Percentiles rank a stretch among this genome's conserved stretches.
Evolutionary conservation across 2,888 invertebrate genomes (phyloP).

Genomic region (Leptinotarsa peninsularis): DNA sequence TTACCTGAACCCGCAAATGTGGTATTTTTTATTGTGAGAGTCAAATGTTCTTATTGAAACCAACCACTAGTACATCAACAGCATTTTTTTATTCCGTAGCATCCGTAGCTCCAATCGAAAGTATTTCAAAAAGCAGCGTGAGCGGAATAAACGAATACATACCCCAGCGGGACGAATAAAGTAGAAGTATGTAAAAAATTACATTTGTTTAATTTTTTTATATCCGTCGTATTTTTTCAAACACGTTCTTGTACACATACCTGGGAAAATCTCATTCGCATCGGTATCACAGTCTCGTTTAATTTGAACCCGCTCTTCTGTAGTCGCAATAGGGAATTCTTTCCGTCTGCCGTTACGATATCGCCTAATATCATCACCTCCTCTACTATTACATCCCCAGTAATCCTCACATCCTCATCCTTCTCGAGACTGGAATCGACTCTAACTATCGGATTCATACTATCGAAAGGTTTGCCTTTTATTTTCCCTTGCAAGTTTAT

Average conservation of each 20-base stretch:
- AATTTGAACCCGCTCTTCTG: conserved; percentile 59
- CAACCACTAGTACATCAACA: too few relatives aligned
- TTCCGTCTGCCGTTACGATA: conserved; percentile 52
- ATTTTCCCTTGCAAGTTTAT: conserved; percentile 67
- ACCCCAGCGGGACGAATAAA: too few relatives aligned
- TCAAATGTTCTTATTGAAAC: too few relatives aligned
- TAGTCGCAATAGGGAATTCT: conserved; percentile 59
- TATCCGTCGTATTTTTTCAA: too few relatives aligned
- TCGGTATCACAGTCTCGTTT: conserved; percentile 57
- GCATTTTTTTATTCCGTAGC: too few relatives aligned
- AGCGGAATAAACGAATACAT: too few relatives aligned
- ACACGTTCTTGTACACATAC: conserved; percentile 29
- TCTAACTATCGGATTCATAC: conserved; percentile 66
- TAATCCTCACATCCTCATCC: conserved; percentile 64
- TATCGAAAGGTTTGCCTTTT: conserved; percentile 63
- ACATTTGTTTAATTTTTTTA: too few relatives aligned
- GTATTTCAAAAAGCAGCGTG: too few relatives aligned
- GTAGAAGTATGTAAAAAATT: too few relatives aligned
- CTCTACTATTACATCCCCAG: conserved; percentile 67
- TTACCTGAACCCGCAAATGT: too few relatives aligned
- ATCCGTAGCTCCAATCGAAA: too few relatives aligned
- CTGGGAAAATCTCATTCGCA: conserved; percentile 61
- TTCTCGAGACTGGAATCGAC: conserved; percentile 65
- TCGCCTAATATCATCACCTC: conserved; percentile 61
- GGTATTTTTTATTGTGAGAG: too few relatives aligned